Evolutionary conservation across 2,113 vertebrate species (phyloP), one percentile per base, ranked within the genome.

Genomic region (Ifrita kowaldi): DNA sequence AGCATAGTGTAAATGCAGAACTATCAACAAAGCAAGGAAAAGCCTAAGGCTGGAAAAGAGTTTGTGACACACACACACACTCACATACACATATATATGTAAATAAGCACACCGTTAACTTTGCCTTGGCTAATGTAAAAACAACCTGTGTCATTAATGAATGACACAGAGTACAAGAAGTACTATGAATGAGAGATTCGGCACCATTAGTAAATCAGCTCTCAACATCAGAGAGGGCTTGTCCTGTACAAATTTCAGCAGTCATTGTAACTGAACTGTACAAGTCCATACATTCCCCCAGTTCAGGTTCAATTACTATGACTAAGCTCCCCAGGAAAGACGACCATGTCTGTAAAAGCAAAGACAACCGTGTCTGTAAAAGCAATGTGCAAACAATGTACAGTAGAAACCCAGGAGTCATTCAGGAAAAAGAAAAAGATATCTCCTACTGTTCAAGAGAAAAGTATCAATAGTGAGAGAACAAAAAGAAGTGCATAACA

Each of bases 51-150:
- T 44, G 5, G 17, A 87, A 89, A 62, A 73, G 6, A 64, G 6
- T 87, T 80, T 81, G 32, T 27, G 32, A 42, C 21, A 20, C 4
- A 37, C 4, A 53, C 17, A 35, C 0, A 1, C 5, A 33, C 10
- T 20, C 21, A 37, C 2, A 5, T 10, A n/a, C 0, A 1, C 2
- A 28, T 3, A 19, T 12, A 22, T 16, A 18, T 12, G 7, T 41
- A 69, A 18, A 42, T 17, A 26, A 60, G 16, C 16, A 74, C 23
- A 32, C 15, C 14, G 5, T 56, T 46, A 78, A 49, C 14, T 74
- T 77, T 71, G 5, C 50, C 68, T 78, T 77, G 10, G 49, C 7
- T 35, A 24, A 8, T 21, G 4, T 27, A 49, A 77, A 77, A 80
- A 77, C 49, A 35, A 1, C 0, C 30, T 24, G 3, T 53, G 30